Percentiles rank a stretch among this genome's conserved stretches.
Evolutionary conservation across 2,797 vertebrate species (phyloP).

Genomic region (Acanthornis magna): DNA sequence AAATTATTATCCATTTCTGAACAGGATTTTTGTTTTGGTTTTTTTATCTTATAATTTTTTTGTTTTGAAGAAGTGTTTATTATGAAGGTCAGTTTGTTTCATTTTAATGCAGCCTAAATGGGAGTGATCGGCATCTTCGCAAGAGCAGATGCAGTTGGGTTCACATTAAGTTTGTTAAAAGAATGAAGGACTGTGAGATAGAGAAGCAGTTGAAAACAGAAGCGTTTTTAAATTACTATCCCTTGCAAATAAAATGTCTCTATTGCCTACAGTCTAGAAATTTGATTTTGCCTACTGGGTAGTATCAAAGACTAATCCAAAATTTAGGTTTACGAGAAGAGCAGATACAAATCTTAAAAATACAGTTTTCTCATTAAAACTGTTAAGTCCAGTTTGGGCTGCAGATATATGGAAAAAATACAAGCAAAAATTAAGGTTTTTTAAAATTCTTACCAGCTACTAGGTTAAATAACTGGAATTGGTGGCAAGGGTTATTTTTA

Average conservation of each 20-base stretch:
- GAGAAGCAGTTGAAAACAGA: slow-evolving; percentile 27
- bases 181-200: slow-evolving; percentile 9
- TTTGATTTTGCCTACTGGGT: slow-evolving; percentile 37
- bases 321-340: neutral
- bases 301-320: slow-evolving; percentile 7
- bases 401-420: neutral
- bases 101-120: slow-evolving; percentile 50
- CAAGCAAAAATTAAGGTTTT: neutral
- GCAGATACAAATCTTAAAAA: neutral
- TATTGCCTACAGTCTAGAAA: slow-evolving; percentile 20
- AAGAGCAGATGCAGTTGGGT: neutral
- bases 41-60: slow-evolving; percentile 11
- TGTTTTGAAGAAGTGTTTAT: slow-evolving; percentile 66
- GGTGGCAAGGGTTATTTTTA: slow-evolving; percentile 19
- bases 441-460: slow-evolving; percentile 8
- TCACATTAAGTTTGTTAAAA: neutral
- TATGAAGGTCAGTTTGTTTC: slow-evolving; percentile 71
- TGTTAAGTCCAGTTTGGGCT: neutral
- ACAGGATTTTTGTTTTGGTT: slow-evolving; percentile 39
- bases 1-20: slow-evolving; percentile 74
- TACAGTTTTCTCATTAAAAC: neutral
- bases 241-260: slow-evolving; percentile 27
- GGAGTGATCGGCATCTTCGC: slow-evolving; percentile 28
- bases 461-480: slow-evolving; percentile 22
- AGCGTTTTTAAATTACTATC: slow-evolving; percentile 22